Evolutionary conservation across 2,113 vertebrate species (phyloP).

Genomic region (Bos indicus): DNA sequence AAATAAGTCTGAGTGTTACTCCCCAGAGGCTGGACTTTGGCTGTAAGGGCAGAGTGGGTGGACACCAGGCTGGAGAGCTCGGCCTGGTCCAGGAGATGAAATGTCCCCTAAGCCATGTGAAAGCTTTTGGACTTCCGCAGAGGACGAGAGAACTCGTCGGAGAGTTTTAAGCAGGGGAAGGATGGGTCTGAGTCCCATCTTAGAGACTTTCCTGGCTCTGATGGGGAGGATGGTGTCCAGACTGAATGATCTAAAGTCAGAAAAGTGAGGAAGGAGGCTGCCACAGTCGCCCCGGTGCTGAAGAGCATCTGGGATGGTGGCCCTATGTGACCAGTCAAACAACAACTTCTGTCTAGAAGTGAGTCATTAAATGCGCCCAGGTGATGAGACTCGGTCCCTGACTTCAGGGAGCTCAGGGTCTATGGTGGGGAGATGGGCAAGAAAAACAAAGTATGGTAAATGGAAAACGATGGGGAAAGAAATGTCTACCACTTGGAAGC

Average conservation of each 20-base stretch:
- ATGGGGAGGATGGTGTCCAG: neutral
- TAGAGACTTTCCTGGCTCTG: neutral
- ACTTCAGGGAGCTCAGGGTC: neutral
- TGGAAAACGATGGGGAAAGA: too few relatives aligned
- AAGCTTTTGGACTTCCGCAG: neutral
- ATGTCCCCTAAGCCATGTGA: neutral
- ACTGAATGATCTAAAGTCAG: neutral
- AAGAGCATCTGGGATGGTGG: neutral
- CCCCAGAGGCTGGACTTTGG: neutral
- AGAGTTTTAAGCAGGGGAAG: neutral
- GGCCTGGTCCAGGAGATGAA: neutral
- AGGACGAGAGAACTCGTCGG: neutral
- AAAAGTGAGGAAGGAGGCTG: neutral
- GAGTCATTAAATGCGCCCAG: neutral
- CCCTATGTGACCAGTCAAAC: neutral
- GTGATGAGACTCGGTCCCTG: neutral
- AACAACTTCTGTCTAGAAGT: neutral
- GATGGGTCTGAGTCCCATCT: neutral
- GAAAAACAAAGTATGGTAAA: neutral
- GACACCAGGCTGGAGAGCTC: neutral
- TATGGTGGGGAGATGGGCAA: neutral
- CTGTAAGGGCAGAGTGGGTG: neutral
- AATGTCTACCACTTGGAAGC: neutral
- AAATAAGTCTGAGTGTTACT: neutral
- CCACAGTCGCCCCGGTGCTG: neutral